These are phyloP conservation scores for Hucho hucho DNA, from an alignment of 2,113 vertebrate genomes.

Conservation along the genomic window DNA sequence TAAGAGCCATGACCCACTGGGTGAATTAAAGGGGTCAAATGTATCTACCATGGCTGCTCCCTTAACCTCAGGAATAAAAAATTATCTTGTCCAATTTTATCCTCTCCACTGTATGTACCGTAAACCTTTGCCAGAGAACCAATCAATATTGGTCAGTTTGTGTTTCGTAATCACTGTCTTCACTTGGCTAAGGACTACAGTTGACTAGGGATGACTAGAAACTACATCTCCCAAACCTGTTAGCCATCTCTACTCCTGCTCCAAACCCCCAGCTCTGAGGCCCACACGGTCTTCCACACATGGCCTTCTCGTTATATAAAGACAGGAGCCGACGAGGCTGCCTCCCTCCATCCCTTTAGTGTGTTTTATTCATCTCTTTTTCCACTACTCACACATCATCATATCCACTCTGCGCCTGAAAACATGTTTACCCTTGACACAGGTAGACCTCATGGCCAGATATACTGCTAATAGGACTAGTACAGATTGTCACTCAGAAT, in stretches of 20 bases:
- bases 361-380: background rate
- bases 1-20: background rate
- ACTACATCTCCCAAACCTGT: background rate
- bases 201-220: background rate
- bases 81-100: too few relatives aligned
- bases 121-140: background rate
- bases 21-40: background rate
- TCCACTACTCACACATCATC: background rate
- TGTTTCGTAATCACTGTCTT: background rate
- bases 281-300: background rate
- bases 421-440: background rate
- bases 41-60: too few relatives aligned
- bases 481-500: background rate
- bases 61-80: too few relatives aligned
- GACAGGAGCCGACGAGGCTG: background rate
- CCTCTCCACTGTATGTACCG: background rate
- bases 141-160: background rate
- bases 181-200: background rate
- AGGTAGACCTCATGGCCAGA: background rate
- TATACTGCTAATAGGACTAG: background rate
- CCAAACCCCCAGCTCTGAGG: background rate
- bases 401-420: background rate
- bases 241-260: background rate
- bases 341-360: background rate
- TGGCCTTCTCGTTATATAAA: conserved; percentile 1